Evolutionary conservation across 2,113 vertebrate species (phyloP).

Genomic region (Malurus alboscapulatus): DNA sequence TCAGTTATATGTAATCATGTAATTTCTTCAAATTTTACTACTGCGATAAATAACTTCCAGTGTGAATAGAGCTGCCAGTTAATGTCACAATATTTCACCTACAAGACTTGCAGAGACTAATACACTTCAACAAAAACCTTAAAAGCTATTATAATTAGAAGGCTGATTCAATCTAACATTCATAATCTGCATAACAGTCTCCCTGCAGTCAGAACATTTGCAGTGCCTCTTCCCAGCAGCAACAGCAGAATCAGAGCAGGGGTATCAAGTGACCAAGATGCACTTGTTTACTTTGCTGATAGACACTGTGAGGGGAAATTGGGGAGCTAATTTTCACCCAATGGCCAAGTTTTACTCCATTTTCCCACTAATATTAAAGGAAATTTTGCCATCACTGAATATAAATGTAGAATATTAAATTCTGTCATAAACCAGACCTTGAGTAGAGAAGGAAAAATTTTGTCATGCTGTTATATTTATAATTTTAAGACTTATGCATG

Average conservation of each 20-base stretch:
- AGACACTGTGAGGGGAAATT: neutral
- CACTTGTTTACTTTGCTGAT: neutral
- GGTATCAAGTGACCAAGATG: neutral
- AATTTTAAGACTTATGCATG: neutral
- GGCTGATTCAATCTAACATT: neutral
- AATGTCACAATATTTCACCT: slow-evolving; percentile 58
- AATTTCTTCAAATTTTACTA: slow-evolving; percentile 42
- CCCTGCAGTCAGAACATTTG: neutral
- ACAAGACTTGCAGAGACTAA: slow-evolving; percentile 14
- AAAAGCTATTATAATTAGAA: slow-evolving; percentile 33
- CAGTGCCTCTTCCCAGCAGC: neutral
- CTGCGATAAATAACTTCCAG: neutral
- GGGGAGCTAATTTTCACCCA: neutral
- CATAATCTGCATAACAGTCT: neutral
- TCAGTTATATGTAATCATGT: neutral
- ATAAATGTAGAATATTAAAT: neutral
- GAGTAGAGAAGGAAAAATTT: neutral
- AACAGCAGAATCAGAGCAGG: neutral
- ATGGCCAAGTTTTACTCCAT: neutral
- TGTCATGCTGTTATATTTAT: neutral
- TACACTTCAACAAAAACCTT: neutral
- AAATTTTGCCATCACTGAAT: neutral
- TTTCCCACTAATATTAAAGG: neutral
- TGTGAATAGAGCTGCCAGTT: slow-evolving; percentile 26
- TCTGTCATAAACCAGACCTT: neutral